Conservation (phyloP, 2,888 invertebrate genomes). For the Trachelus stipa region DNA sequence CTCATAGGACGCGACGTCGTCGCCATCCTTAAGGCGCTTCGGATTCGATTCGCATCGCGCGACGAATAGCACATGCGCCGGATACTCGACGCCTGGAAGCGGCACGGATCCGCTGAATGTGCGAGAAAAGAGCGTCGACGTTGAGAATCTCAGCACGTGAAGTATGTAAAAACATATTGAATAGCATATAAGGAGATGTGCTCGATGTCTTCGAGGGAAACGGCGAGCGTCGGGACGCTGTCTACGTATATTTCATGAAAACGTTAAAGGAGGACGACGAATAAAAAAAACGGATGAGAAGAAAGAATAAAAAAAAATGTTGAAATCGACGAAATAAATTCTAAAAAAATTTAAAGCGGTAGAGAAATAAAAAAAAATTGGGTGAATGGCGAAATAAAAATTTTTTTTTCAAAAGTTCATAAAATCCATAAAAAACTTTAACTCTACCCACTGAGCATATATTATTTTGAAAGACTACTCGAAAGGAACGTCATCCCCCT, state of each 20-base stretch:
- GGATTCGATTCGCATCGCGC: not conserved
- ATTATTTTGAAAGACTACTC: not conserved
- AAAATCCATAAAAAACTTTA: too few species aligned
- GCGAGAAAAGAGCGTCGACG: not conserved
- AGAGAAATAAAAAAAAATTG: too few species aligned
- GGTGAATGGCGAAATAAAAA: too few species aligned
- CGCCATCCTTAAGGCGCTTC: not conserved
- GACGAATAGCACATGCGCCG: not conserved
- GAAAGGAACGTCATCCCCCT: not conserved
- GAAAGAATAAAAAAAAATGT: not conserved
- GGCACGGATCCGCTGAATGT: not conserved
- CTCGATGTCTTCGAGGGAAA: not conserved
- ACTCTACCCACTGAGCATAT: not conserved
- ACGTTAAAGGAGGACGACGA: not conserved
- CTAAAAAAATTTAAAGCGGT: too few species aligned
- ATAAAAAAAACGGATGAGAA: not conserved
- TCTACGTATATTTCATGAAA: not conserved
- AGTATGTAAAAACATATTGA: not conserved
- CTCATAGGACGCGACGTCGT: not conserved
- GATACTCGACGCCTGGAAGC: not conserved
- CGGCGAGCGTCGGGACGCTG: not conserved
- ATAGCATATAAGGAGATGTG: not conserved
- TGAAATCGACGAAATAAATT: not conserved
- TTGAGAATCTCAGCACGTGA: not conserved
- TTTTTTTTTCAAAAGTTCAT: too few species aligned